These are phyloP conservation scores for Tonatia bakeri DNA, from an alignment of 2,113 vertebrate genomes.

Conservation along the genomic window DNA sequence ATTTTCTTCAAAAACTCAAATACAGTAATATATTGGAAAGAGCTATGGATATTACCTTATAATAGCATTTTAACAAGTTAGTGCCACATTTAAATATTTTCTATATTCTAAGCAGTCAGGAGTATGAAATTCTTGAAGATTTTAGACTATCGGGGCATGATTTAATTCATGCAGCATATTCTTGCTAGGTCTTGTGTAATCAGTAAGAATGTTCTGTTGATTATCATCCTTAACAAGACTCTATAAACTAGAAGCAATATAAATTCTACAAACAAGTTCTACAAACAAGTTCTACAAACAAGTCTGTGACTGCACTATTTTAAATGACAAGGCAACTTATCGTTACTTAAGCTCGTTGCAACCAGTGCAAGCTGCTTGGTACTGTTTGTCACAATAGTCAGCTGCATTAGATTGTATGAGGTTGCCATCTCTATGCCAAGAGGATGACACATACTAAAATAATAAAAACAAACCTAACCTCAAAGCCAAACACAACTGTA, in stretches of 20 bases:
- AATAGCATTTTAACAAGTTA: not conserved
- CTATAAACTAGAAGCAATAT: not conserved
- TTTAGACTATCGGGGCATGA: not conserved
- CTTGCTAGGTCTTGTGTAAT: not conserved
- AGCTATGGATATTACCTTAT: not conserved
- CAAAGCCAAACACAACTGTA: not conserved
- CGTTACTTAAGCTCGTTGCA: not conserved
- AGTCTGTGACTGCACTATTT: not conserved
- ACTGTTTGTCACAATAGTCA: not conserved
- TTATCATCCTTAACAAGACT: not conserved
- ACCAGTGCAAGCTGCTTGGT: too few species aligned
- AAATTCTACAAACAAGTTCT: not conserved
- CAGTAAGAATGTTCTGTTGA: not conserved
- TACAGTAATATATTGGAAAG: not conserved
- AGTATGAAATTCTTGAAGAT: not conserved
- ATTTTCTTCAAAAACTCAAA: not conserved
- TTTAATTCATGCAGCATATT: not conserved
- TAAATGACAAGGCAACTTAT: not conserved
- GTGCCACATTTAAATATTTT: not conserved
- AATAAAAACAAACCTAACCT: not conserved
- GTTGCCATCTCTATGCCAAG: not conserved
- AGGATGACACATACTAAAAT: not conserved
- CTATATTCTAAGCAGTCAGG: not conserved
- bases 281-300: not conserved
- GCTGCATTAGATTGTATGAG: not conserved